phyloP scores from a whole-genome alignment of 1,140 invertebrate genomes.

The Brachionus plicatilis region DNA sequence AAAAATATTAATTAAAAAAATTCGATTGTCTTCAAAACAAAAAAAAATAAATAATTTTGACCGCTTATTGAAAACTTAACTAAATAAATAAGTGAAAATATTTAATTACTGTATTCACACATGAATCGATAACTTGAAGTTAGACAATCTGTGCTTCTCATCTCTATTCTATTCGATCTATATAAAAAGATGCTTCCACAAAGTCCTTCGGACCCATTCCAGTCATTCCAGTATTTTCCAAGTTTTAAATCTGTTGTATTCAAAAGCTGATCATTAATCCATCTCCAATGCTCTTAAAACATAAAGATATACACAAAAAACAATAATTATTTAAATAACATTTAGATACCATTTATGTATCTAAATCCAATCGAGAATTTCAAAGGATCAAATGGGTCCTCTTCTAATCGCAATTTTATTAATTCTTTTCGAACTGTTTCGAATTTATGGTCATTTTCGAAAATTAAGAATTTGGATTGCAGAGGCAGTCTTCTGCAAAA shows the following conservation, averaged over 20 bases:
- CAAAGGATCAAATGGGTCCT: constrained; percentile 1
- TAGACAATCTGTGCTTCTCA: constrained; percentile 22
- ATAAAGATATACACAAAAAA: background rate
- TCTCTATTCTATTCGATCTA: background rate
- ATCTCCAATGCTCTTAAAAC: background rate
- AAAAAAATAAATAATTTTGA: too few relatives aligned
- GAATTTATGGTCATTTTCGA: constrained; percentile 31
- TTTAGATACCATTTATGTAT: constrained; percentile 7
- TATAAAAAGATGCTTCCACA: constrained; percentile 28
- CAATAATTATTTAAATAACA: background rate
- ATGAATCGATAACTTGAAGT: constrained; percentile 27
- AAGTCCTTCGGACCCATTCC: constrained; percentile 2
- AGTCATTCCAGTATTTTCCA: background rate
- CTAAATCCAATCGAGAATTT: constrained; percentile 33
- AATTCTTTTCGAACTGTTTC: constrained; percentile 18
- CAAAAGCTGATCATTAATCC: background rate
- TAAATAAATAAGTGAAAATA: too few relatives aligned
- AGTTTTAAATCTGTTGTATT: background rate
- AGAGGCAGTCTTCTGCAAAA: constrained; percentile 22
- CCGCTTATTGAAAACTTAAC: too few relatives aligned
- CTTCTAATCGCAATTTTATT: background rate
- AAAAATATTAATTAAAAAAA: too few relatives aligned
- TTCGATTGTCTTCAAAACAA: too few relatives aligned
- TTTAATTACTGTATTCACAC: constrained; percentile 36
- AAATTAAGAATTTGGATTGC: background rate